Conservation (phyloP, 1,140 invertebrate genomes). For the Orius insidiosus region DNA sequence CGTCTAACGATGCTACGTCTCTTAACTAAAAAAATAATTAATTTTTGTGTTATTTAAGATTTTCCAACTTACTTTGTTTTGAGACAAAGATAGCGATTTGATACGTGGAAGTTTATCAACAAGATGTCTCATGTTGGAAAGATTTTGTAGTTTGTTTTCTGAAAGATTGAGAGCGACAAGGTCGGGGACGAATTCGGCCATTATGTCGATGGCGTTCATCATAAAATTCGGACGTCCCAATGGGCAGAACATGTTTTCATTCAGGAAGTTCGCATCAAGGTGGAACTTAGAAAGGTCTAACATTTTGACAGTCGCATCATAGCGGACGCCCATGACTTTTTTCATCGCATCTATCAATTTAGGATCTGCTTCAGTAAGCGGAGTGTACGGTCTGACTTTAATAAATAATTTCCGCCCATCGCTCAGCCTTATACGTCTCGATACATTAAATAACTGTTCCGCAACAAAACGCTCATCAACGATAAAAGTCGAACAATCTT, state of each 20-base stretch:
- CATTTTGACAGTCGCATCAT: constrained; percentile 52
- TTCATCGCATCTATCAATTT: constrained; percentile 52
- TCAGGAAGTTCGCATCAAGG: constrained; percentile 51
- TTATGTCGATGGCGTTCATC: constrained; percentile 52
- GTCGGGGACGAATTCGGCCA: constrained; percentile 63
- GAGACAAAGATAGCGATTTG: constrained; percentile 60
- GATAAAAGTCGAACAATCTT: constrained; percentile 42
- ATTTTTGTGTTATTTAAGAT: background rate
- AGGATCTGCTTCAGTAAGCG: constrained; percentile 41
- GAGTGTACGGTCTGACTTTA: constrained; percentile 40
- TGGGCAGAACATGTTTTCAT: constrained; percentile 54
- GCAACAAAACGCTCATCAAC: constrained; percentile 50
- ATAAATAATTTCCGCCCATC: constrained; percentile 42
- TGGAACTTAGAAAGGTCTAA: constrained; percentile 67
- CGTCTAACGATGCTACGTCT: constrained; percentile 46
- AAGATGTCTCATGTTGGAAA: constrained; percentile 46
- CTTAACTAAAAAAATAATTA: constrained; percentile 46
- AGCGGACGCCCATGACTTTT: constrained; percentile 58
- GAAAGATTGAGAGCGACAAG: constrained; percentile 64
- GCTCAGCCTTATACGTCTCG: constrained; percentile 41
- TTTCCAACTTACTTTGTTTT: constrained; percentile 55
- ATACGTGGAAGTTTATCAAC: constrained; percentile 47
- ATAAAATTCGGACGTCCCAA: constrained; percentile 54
- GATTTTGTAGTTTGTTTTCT: constrained; percentile 53
- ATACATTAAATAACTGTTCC: constrained; percentile 37